Percentiles rank a stretch among this genome's conserved stretches.
Conservation (phyloP, 2,888 invertebrate species). For the Ischnura elegans region DNA sequence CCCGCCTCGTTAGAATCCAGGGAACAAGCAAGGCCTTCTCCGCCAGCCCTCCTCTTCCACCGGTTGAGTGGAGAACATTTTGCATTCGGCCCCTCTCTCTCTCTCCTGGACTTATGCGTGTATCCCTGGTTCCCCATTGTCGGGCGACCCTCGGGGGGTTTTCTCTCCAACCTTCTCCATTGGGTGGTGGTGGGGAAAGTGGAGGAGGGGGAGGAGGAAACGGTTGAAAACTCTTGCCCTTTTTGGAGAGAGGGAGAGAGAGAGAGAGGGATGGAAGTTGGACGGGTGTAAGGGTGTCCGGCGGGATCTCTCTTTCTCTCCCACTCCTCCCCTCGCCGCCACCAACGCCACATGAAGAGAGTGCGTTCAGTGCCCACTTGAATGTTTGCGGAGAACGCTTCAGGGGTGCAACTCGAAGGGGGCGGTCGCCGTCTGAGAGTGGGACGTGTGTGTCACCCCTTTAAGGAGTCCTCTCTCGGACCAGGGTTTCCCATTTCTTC, state of each 20-base stretch:
- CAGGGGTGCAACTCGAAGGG: neutral
- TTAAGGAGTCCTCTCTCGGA: slow-evolving; percentile 20
- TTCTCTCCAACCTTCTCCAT: neutral
- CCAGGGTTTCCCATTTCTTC: slow-evolving; percentile 34
- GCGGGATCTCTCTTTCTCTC: neutral
- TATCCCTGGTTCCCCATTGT: neutral
- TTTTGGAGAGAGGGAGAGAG: neutral
- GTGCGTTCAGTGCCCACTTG: slow-evolving; percentile 19
- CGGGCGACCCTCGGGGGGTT: neutral
- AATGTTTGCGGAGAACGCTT: slow-evolving; percentile 31
- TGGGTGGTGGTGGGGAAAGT: neutral
- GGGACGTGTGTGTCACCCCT: slow-evolving; percentile 32
- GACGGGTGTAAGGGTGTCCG: neutral
- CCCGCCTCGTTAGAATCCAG: neutral
- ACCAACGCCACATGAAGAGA: neutral
- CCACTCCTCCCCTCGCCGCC: neutral
- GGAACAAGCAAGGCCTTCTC: neutral
- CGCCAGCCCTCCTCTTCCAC: neutral
- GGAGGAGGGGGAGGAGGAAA: neutral
- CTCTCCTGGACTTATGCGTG: neutral
- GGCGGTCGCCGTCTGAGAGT: neutral
- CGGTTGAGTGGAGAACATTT: neutral
- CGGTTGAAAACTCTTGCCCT: slow-evolving; percentile 4
- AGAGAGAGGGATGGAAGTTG: neutral
- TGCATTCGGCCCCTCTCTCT: neutral